phyloP scores from a whole-genome alignment of 2,797 vertebrate species.

The Amniataba percoides region DNA sequence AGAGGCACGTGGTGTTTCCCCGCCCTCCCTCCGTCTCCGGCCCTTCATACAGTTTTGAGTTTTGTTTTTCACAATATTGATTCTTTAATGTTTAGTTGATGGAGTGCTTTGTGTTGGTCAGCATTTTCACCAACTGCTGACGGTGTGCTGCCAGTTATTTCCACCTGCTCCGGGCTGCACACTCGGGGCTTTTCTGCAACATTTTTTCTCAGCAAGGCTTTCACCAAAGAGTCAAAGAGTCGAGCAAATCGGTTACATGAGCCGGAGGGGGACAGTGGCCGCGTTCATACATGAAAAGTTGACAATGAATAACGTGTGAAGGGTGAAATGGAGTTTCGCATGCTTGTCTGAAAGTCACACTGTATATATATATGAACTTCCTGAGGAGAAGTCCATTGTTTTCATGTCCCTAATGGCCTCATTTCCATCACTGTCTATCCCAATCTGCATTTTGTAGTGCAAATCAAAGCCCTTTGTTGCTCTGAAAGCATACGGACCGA shows the following conservation, averaged over 20 bases:
- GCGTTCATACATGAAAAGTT: background rate
- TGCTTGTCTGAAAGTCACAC: background rate
- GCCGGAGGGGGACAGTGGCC: background rate
- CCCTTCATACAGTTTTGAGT: conserved; percentile 10
- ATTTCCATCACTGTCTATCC: background rate
- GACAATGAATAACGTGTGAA: background rate
- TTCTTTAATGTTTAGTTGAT: conserved; percentile 57
- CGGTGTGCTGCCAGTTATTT: conserved; percentile 54
- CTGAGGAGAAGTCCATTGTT: background rate
- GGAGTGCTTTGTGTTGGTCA: conserved; percentile 60
- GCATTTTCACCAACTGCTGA: conserved; percentile 66
- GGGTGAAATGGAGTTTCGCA: background rate
- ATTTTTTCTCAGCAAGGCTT: conserved; percentile 13
- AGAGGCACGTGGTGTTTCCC: too few species aligned
- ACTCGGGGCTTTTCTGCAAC: conserved; percentile 28
- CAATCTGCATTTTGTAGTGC: background rate
- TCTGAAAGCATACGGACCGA: conserved; percentile 4
- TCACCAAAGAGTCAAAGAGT: background rate
- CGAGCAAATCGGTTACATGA: background rate
- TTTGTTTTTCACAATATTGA: conserved; percentile 53
- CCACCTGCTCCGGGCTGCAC: conserved; percentile 50
- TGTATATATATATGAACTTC: too few species aligned
- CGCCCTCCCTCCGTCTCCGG: background rate
- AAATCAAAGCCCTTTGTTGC: conserved; percentile 18
- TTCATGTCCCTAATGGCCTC: background rate